These are phyloP conservation scores for Oreochromis niloticus DNA, from an alignment of 2,113 vertebrate genomes.

Conservation along the genomic window DNA sequence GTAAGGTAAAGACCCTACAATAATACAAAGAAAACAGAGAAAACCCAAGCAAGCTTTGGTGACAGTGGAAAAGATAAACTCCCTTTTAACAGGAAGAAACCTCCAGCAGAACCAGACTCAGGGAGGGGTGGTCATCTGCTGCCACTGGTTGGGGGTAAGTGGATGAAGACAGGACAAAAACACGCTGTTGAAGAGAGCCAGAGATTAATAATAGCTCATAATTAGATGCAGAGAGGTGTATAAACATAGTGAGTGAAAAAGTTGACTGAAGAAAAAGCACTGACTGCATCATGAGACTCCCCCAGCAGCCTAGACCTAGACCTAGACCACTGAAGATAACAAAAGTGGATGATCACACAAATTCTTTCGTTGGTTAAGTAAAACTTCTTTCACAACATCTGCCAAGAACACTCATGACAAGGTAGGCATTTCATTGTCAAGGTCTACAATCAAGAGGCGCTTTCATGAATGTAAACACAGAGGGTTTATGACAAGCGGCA, in stretches of 20 bases:
- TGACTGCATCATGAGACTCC: not conserved
- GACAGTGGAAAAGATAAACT: not conserved
- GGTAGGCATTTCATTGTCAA: not conserved
- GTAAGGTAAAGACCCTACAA: not conserved
- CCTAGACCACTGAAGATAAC: not conserved
- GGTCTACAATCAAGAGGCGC: not conserved
- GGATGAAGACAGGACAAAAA: not conserved
- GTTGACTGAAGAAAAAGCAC: not conserved
- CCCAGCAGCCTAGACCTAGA: not conserved
- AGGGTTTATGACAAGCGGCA: not conserved
- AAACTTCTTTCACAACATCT: not conserved
- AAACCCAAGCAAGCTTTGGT: not conserved
- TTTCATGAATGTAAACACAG: not conserved
- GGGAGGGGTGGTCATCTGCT: not conserved
- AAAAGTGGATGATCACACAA: not conserved
- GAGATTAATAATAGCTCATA: not conserved
- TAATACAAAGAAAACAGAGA: not conserved
- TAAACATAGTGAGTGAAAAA: not conserved
- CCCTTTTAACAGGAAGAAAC: not conserved
- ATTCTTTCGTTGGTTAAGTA: not conserved
- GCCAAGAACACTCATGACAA: not conserved
- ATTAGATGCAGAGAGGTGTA: not conserved
- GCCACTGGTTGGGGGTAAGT: not conserved
- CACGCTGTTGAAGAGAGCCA: not conserved
- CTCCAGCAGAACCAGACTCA: not conserved